Percentiles rank a stretch among this genome's conserved stretches.
Conservation (phyloP, 2,888 invertebrate species). For the Pseudoips prasinana region DNA sequence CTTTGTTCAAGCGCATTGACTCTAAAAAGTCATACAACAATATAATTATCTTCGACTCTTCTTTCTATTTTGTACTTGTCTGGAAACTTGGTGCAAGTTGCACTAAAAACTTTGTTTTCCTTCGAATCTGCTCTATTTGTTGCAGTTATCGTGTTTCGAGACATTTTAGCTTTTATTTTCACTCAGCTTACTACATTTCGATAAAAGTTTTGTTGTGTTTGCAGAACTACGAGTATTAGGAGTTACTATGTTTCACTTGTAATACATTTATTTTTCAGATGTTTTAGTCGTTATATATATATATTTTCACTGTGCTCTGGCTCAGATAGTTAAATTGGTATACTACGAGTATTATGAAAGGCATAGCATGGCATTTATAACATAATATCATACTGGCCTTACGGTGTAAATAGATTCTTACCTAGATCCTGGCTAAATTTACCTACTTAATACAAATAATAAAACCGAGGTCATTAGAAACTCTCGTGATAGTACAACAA, state of each 20-base stretch:
- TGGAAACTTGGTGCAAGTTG: constrained; percentile 18
- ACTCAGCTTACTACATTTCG: constrained; percentile 25
- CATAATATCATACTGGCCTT: too few relatives aligned
- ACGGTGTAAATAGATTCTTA: too few relatives aligned
- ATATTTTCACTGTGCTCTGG: too few relatives aligned
- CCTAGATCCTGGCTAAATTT: too few relatives aligned
- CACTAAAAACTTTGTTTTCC: constrained; percentile 27
- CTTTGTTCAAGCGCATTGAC: too few relatives aligned
- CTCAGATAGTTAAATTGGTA: too few relatives aligned
- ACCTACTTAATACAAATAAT: too few relatives aligned
- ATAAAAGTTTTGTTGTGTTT: constrained; percentile 25
- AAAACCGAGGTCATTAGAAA: too few relatives aligned
- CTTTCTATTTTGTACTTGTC: constrained; percentile 15
- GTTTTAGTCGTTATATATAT: neutral
- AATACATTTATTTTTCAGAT: neutral
- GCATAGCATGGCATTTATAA: too few relatives aligned
- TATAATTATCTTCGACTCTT: neutral
- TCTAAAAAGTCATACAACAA: too few relatives aligned
- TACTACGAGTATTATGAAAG: too few relatives aligned
- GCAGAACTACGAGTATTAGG: constrained; percentile 16
- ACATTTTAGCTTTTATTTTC: constrained; percentile 36
- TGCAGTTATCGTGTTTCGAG: constrained; percentile 33
- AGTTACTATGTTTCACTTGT: constrained; percentile 18
- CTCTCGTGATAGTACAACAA: too few relatives aligned
- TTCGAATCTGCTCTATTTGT: constrained; percentile 33